Evolutionary conservation across 2,888 invertebrate genomes (phyloP).

Genomic region (Trisateles emortualis): DNA sequence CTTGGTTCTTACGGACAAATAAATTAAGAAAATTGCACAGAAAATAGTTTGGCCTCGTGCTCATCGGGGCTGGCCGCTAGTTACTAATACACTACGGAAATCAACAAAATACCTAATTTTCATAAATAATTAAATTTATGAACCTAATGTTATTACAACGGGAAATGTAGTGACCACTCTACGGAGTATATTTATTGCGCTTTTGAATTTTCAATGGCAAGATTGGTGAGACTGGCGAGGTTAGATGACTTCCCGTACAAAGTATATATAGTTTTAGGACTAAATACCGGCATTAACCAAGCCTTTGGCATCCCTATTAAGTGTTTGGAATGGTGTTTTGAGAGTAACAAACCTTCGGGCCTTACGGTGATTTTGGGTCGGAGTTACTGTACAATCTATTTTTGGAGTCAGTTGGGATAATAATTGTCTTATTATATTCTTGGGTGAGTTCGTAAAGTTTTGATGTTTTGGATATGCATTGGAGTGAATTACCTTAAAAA

Average conservation of each 20-base stretch:
- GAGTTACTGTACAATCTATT: slow-evolving; percentile 11
- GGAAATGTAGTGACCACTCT: neutral
- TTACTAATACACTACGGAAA: no score
- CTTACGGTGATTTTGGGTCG: neutral
- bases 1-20: no score
- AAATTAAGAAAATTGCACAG: no score
- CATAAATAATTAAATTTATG: no score
- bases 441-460: no score
- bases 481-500: no score
- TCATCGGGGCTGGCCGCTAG: no score
- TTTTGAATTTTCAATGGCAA: no score
- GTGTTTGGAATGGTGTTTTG: neutral
- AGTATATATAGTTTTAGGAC: slow-evolving; percentile 3
- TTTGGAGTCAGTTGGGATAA: neutral
- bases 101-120: no score
- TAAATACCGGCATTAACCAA: neutral
- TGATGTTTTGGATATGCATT: no score
- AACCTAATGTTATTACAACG: no score
- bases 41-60: no score
- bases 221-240: neutral
- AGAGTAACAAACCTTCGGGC: neutral
- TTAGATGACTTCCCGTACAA: neutral
- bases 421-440: neutral
- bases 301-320: slow-evolving; percentile 1
- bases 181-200: neutral